Evolutionary conservation across 2,797 vertebrate species (phyloP), one percentile per base, ranked within the genome.

Genomic region (Delichon dasypus): DNA sequence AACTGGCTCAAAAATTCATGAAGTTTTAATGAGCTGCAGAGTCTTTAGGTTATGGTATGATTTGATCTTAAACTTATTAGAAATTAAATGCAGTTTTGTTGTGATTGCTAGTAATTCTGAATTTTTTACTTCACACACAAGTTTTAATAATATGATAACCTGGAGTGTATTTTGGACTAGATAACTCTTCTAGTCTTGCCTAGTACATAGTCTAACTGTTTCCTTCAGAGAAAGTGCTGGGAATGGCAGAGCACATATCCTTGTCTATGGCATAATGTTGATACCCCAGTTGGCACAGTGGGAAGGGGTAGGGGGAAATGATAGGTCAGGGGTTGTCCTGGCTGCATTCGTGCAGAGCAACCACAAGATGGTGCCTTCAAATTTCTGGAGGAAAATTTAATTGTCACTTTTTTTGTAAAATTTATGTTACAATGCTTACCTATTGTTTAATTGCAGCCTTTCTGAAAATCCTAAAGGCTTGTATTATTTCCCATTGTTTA

Each of bases 331-430:
- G 25, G 50, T 44, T 90, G 23, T 55, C 14, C 72, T 77, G 66
- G 66, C 48, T 97, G 88, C 64, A 87, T 92, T 95, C 93, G 51
- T 94, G 66, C 71, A 50, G 76, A 64, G 80, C 77, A 95, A 82
- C 89, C 93, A 96, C 80, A 92, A 90, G 94, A 96, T 94, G 92
- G 82, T 95, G 73, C 61, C 88, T 92, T 92, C 23, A 64, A 94
- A 88, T 96, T 94, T 95, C 83, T 83, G 53, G 90, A 84, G 34
- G 10, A n/a, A 68, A 87, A 70, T 50, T 55, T 86, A 48, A 77
- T 82, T 58, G 36, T n/a, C 86, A 72, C 50, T 58, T 93, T 94
- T 94, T 94, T 68, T 32, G 57, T 88, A 42, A 30, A 90, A 55
- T 85, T 90, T 77, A 18, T 17, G 27, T 77, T 13, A 44, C 79